phyloP scores from a whole-genome alignment of 2,888 invertebrate species.

The Anthoptus insignis region DNA sequence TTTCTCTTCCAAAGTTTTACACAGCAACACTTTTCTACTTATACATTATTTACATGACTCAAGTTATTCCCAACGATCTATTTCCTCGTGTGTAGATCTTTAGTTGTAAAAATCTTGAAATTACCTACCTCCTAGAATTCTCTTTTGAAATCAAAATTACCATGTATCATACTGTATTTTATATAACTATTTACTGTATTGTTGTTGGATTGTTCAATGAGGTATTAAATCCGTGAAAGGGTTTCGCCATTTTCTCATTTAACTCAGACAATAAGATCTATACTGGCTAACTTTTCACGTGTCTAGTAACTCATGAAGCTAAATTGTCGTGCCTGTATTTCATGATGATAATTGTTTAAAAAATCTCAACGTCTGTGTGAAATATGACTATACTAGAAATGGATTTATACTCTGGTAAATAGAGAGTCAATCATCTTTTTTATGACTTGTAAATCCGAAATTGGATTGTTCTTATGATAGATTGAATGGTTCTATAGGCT shows the following conservation, averaged over 20 bases:
- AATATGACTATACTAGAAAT: no score
- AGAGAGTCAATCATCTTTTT: no score
- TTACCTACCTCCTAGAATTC: constrained; percentile 35
- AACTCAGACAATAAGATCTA: constrained; percentile 37
- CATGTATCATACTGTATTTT: constrained; percentile 34
- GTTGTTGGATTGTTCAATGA: constrained; percentile 28
- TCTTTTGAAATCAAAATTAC: constrained; percentile 21
- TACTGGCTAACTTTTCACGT: constrained; percentile 19
- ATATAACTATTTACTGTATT: constrained; percentile 35
- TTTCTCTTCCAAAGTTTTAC: constrained; percentile 20
- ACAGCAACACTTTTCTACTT: constrained; percentile 2
- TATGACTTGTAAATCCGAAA: no score
- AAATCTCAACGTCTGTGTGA: no score
- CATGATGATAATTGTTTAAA: constrained; percentile 21
- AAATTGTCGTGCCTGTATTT: constrained; percentile 26
- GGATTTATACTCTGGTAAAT: no score
- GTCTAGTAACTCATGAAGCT: constrained; percentile 7
- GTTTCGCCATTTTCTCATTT: constrained; percentile 27
- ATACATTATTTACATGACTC: constrained; percentile 2
- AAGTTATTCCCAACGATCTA: constrained; percentile 13
- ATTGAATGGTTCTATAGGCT: no score
- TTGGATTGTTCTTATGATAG: neutral
- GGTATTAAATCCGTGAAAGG: constrained; percentile 8
- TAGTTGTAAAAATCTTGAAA: constrained; percentile 27
- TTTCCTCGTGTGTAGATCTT: constrained; percentile 9